Percentiles rank a stretch among this genome's conserved stretches.
These are phyloP conservation scores for Spea multiplicata DNA, from an alignment of 2,113 vertebrate species.

Conservation along the genomic window DNA sequence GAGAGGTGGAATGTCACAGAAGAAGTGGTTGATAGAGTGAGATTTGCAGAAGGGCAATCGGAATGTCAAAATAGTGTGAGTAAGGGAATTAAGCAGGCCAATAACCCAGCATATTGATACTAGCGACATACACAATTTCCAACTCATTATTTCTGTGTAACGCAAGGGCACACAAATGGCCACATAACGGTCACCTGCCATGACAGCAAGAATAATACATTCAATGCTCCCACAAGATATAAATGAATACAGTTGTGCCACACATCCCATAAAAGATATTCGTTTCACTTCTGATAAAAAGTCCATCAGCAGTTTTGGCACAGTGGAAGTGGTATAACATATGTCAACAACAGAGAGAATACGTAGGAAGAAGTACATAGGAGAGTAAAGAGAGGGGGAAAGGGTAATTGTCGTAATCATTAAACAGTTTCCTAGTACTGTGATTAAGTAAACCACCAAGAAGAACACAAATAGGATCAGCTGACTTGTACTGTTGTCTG, in stretches of 20 bases:
- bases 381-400: conserved; percentile 10
- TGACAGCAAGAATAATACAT: conserved; percentile 38
- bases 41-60: conserved; percentile 38
- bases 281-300: conserved; percentile 8
- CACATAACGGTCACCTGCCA: conserved; percentile 40
- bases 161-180: conserved; percentile 43
- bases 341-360: conserved; percentile 37
- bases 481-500: not conserved
- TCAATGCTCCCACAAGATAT: conserved; percentile 39
- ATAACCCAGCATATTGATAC: conserved; percentile 23
- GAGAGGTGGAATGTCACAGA: conserved; percentile 43
- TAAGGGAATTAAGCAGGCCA: conserved; percentile 31
- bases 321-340: conserved; percentile 19
- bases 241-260: conserved; percentile 38
- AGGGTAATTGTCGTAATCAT: conserved; percentile 13
- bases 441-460: conserved; percentile 23
- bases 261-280: conserved; percentile 20
- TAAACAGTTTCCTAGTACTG: conserved; percentile 35
- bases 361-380: conserved; percentile 40
- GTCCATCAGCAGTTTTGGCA: conserved; percentile 37
- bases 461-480: conserved; percentile 26
- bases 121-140: conserved; percentile 14
- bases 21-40: conserved; percentile 35
- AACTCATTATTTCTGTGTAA: conserved; percentile 33
- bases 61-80: conserved; percentile 34